These are phyloP conservation scores for Mormyrops attenuatus DNA, from an alignment of 2,797 vertebrate genomes.

Conservation along the genomic window DNA sequence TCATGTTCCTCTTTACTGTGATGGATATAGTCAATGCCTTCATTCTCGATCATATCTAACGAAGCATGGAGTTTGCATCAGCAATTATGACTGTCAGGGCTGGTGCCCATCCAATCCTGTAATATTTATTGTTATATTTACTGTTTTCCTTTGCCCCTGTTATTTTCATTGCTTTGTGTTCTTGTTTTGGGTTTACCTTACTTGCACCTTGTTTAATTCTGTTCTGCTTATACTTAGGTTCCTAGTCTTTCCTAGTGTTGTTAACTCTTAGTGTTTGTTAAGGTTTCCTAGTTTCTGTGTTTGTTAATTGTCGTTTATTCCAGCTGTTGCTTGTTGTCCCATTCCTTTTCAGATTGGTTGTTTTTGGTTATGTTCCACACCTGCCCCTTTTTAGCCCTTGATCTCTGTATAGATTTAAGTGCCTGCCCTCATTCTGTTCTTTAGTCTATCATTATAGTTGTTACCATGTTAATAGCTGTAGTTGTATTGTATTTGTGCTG, in stretches of 20 bases:
- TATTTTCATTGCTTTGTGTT: background rate
- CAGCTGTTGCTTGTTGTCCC: background rate
- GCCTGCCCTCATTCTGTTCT: background rate
- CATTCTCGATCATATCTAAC: background rate
- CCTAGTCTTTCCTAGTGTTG: background rate
- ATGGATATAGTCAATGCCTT: background rate
- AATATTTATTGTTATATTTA: background rate
- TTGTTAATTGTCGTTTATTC: background rate
- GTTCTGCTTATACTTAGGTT: background rate
- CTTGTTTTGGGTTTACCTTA: background rate
- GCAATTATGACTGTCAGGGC: background rate
- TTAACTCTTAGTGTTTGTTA: background rate
- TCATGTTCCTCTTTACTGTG: background rate
- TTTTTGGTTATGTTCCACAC: background rate
- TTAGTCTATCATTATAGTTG: background rate
- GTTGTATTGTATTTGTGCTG: background rate
- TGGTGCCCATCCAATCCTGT: background rate
- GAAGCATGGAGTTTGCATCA: background rate
- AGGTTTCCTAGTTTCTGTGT: background rate
- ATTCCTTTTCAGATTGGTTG: background rate
- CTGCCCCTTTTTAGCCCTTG: background rate
- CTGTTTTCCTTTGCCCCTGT: background rate
- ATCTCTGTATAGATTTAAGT: background rate
- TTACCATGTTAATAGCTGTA: background rate
- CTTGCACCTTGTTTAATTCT: background rate